Evolutionary conservation across 2,888 invertebrate species (phyloP).

Genomic region (Baccha elongata): DNA sequence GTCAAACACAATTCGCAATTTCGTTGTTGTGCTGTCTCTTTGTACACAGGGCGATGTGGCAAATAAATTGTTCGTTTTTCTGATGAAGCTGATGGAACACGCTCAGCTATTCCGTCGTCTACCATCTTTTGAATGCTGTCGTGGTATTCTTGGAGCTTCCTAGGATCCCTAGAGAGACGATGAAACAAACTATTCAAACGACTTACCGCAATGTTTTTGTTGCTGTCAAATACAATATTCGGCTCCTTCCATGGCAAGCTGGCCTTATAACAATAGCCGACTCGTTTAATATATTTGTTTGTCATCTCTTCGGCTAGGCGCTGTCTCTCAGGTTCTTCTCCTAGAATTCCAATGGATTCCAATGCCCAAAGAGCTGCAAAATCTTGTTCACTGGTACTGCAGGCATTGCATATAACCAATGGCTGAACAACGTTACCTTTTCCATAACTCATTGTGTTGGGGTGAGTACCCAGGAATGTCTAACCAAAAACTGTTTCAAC

Average conservation of each 20-base stretch:
- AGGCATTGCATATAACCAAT: slow-evolving; percentile 17
- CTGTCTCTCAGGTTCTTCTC: slow-evolving; percentile 24
- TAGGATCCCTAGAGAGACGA: slow-evolving; percentile 26
- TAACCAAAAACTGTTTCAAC: no score
- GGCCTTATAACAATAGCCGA: slow-evolving; percentile 10
- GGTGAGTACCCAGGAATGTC: slow-evolving; percentile 28
- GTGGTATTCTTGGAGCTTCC: slow-evolving; percentile 14
- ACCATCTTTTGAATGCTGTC: slow-evolving; percentile 21
- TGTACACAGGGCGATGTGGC: slow-evolving; percentile 30
- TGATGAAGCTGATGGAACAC: slow-evolving; percentile 18
- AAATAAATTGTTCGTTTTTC: slow-evolving; percentile 13
- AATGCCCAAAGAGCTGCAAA: slow-evolving; percentile 36
- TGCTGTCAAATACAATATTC: slow-evolving; percentile 1
- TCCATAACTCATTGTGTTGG: neutral
- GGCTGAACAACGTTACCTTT: neutral
- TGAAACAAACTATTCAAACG: slow-evolving; percentile 12
- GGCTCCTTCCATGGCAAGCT: no score
- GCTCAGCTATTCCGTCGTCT: slow-evolving; percentile 19
- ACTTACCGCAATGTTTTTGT: slow-evolving; percentile 11
- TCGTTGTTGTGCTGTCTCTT: slow-evolving; percentile 29
- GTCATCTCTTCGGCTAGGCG: slow-evolving; percentile 30
- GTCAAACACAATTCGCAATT: slow-evolving; percentile 34
- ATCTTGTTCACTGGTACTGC: no score
- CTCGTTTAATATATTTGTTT: slow-evolving; percentile 7
- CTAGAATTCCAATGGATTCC: slow-evolving; percentile 39